A percentile compares a stretch with the other conserved stretches of the same genome.
Evolutionary conservation across 2,113 vertebrate genomes (phyloP).

Genomic region (Proteles cristata): DNA sequence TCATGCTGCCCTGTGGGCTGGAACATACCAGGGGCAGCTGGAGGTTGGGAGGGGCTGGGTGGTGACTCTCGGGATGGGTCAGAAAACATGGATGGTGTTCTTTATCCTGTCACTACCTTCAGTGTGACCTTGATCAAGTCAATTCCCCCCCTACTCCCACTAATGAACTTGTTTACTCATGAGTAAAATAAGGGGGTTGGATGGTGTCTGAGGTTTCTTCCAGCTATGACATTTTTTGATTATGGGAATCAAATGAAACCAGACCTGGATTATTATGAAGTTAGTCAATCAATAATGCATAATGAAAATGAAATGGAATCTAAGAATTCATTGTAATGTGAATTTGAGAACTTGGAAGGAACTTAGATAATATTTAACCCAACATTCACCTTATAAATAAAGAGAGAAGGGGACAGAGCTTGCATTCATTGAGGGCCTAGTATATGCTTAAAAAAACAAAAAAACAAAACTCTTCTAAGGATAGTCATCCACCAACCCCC

Average conservation of each 20-base stretch:
- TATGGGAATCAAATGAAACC: background rate
- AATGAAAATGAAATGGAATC: slow-evolving; percentile 11
- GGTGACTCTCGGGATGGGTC: background rate
- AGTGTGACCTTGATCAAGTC: slow-evolving; percentile 52
- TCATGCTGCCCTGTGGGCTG: background rate
- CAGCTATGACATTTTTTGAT: slow-evolving; percentile 1
- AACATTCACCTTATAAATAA: background rate
- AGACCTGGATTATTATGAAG: background rate
- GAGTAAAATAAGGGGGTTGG: background rate
- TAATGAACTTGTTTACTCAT: background rate
- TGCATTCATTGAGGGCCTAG: background rate
- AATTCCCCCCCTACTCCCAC: background rate
- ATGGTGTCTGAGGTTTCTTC: background rate
- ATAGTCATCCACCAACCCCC: background rate
- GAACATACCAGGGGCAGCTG: background rate
- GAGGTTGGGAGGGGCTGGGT: background rate
- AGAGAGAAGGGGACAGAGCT: background rate
- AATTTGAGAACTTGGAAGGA: background rate
- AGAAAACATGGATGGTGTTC: background rate
- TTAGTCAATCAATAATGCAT: slow-evolving; percentile 38
- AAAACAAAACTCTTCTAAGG: background rate
- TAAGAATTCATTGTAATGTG: background rate
- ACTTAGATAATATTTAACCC: background rate
- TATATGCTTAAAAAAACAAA: background rate
- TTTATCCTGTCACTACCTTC: background rate